Conservation (phyloP, 2,113 vertebrate genomes). For the Tiliqua scincoides region DNA sequence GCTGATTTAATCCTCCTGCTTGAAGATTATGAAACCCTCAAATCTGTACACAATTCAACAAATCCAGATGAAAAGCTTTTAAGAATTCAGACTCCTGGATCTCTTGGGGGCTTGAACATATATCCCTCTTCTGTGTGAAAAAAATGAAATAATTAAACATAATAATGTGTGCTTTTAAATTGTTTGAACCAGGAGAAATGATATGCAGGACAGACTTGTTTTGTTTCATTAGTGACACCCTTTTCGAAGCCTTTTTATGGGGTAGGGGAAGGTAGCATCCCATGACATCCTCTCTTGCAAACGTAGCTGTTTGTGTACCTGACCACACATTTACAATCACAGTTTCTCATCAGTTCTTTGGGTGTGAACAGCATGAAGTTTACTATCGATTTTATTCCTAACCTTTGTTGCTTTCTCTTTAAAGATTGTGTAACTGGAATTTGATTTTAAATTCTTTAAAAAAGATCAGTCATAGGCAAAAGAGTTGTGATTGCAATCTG, state of each 20-base stretch:
- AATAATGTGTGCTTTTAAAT: conserved; percentile 45
- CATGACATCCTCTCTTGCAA: not conserved
- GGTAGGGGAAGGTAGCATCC: not conserved
- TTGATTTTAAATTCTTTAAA: not conserved
- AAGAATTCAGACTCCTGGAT: conserved; percentile 51
- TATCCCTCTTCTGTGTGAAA: conserved; percentile 52
- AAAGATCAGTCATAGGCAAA: not conserved
- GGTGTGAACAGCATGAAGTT: not conserved
- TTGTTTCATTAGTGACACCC: conserved; percentile 44
- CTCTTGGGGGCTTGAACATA: conserved; percentile 59
- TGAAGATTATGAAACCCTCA: conserved; percentile 69
- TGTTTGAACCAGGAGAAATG: conserved; percentile 28
- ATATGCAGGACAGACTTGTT: conserved; percentile 29
- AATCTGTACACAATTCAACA: conserved; percentile 71
- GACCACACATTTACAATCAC: not conserved
- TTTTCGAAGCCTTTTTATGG: conserved; percentile 29
- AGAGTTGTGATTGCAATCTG: not conserved
- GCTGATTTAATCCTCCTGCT: conserved; percentile 71
- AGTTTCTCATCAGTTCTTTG: not conserved
- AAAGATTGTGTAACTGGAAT: not conserved
- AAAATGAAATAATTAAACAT: conserved; percentile 52
- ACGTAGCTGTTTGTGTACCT: not conserved
- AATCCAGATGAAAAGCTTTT: conserved; percentile 76
- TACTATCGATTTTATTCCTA: conserved; percentile 5
- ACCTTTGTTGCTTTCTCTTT: not conserved